These are phyloP conservation scores for Portevinia maculata DNA, from an alignment of 2,888 invertebrate species.

Conservation along the genomic window DNA sequence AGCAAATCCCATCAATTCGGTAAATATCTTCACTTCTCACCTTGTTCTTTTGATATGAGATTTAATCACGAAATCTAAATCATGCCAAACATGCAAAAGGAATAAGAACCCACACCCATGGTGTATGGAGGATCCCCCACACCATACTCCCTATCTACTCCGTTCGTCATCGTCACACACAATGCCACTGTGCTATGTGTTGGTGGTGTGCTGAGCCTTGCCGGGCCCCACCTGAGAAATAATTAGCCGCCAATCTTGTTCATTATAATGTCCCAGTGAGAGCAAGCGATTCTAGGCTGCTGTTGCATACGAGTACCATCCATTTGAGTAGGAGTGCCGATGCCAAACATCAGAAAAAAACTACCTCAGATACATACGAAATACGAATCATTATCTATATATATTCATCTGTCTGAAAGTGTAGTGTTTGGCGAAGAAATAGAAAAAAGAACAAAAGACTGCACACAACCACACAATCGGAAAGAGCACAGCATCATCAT, in stretches of 20 bases:
- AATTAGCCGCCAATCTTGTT: slow-evolving; percentile 74
- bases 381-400: slow-evolving; percentile 59
- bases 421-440: neutral
- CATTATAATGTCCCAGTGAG: slow-evolving; percentile 52
- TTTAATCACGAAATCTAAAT: slow-evolving; percentile 72
- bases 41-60: slow-evolving; percentile 60
- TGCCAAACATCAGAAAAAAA: slow-evolving; percentile 38
- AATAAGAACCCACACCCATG: slow-evolving; percentile 32
- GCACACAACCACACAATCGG: slow-evolving; percentile 25
- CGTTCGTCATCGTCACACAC: slow-evolving; percentile 17
- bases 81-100: slow-evolving; percentile 46
- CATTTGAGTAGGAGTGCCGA: slow-evolving; percentile 58
- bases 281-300: slow-evolving; percentile 8
- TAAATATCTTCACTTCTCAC: slow-evolving; percentile 72
- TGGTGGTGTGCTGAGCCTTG: slow-evolving; percentile 35
- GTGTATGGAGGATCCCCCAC: slow-evolving; percentile 11
- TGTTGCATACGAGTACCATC: slow-evolving; percentile 33
- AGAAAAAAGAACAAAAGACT: neutral
- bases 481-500: slow-evolving; percentile 64
- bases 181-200: slow-evolving; percentile 45
- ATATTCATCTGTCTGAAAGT: slow-evolving; percentile 66
- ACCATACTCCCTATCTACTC: slow-evolving; percentile 2
- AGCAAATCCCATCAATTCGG: slow-evolving; percentile 51
- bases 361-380: slow-evolving; percentile 34
- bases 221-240: slow-evolving; percentile 64